These are phyloP conservation scores for Chaenogobius annularis DNA, from an alignment of 2,113 vertebrate species.

Conservation along the genomic window DNA sequence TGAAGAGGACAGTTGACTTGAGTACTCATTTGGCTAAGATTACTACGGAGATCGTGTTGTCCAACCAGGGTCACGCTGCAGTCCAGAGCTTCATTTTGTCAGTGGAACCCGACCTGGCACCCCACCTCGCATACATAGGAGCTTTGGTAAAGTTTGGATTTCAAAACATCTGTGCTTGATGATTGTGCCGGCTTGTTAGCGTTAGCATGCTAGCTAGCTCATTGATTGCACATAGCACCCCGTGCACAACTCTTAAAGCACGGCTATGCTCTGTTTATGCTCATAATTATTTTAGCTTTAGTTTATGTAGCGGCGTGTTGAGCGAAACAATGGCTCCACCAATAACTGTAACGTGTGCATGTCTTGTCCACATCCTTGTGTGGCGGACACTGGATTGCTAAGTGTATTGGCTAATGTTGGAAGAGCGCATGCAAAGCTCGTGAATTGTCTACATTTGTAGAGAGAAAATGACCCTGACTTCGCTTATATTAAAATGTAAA, in stretches of 20 bases:
- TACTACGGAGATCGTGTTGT: constrained; percentile 84
- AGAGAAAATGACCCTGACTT: neutral
- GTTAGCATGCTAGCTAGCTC: constrained; percentile 25
- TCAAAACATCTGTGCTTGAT: neutral
- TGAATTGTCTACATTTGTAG: neutral
- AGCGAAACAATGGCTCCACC: neutral
- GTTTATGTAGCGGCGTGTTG: neutral
- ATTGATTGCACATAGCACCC: neutral
- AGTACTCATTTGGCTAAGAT: constrained; percentile 92
- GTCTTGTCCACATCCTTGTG: neutral
- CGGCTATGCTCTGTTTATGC: neutral
- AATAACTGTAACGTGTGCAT: neutral
- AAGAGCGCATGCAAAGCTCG: neutral
- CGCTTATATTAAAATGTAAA: neutral
- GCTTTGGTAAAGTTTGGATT: constrained; percentile 82
- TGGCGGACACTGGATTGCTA: neutral
- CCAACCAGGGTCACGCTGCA: constrained; percentile 75
- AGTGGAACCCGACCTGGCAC: constrained; percentile 84
- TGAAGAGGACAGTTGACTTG: constrained; percentile 89
- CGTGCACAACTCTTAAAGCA: neutral
- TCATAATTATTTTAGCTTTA: neutral
- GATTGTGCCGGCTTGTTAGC: neutral
- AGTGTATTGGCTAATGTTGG: neutral
- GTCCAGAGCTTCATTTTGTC: constrained; percentile 82
- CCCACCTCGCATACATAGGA: constrained; percentile 86